These are phyloP conservation scores for Hypanus sabinus DNA, from an alignment of 2,113 vertebrate genomes.

Conservation along the genomic window DNA sequence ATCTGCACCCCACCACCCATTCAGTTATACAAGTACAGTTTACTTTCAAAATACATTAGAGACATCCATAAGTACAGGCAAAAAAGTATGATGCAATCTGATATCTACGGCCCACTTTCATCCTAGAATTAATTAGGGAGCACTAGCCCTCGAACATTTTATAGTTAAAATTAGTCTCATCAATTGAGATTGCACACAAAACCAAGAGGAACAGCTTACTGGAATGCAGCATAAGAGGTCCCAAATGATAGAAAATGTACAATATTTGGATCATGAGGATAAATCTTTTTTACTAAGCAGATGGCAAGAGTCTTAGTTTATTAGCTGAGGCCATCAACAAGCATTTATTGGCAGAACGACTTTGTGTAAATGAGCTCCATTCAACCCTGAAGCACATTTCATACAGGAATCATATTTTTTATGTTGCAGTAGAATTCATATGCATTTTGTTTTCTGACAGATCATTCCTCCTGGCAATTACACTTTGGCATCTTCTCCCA, in stretches of 20 bases:
- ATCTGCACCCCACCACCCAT: too few relatives aligned
- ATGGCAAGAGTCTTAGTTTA: background rate
- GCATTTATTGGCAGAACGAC: background rate
- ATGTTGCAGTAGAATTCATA: background rate
- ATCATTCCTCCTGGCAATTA: background rate
- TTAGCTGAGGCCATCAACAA: background rate
- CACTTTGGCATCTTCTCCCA: background rate
- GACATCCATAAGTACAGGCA: background rate
- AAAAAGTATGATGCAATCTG: background rate
- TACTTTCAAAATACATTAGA: background rate
- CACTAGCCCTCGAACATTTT: background rate
- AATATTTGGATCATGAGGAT: background rate
- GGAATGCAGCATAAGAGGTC: background rate
- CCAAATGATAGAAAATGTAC: background rate
- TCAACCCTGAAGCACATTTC: background rate
- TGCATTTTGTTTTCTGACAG: background rate
- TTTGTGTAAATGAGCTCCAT: background rate
- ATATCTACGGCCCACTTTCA: background rate
- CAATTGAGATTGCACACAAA: background rate
- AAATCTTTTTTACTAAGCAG: background rate
- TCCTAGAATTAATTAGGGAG: too few relatives aligned
- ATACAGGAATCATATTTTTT: background rate
- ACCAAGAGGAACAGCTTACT: background rate
- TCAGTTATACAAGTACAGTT: background rate
- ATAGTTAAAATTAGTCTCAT: background rate